Percentiles rank a stretch among this genome's conserved stretches.
phyloP scores from a whole-genome alignment of 2,888 invertebrate genomes.

The Plemyria rubiginata region DNA sequence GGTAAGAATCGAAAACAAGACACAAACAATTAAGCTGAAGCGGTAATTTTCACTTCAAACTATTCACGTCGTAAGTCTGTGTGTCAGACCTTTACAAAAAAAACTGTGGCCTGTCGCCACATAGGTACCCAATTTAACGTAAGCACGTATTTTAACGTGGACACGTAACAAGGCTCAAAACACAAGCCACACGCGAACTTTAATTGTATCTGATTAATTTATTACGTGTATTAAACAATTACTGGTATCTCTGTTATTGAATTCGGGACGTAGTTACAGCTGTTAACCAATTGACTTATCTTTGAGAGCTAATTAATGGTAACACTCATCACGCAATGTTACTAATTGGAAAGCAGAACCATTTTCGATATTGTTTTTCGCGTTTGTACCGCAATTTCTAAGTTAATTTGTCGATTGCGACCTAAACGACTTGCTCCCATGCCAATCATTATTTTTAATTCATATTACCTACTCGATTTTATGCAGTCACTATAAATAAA shows the following conservation, averaged over 20 bases:
- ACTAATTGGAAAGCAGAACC: constrained; percentile 69
- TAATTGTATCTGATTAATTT: constrained; percentile 83
- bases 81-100: constrained; percentile 4
- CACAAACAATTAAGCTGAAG: too few species aligned
- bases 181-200: constrained; percentile 70
- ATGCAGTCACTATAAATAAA: background rate
- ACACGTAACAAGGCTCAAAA: constrained; percentile 37
- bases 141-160: background rate
- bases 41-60: too few species aligned
- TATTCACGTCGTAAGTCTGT: too few species aligned
- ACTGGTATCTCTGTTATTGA: constrained; percentile 79
- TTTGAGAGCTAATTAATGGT: constrained; percentile 77
- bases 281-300: constrained; percentile 80
- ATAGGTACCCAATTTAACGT: constrained; percentile 12
- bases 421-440: constrained; percentile 7
- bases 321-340: constrained; percentile 73
- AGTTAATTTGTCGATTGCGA: constrained; percentile 33
- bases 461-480: background rate
- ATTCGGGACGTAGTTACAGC: constrained; percentile 67
- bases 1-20: too few species aligned
- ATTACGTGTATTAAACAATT: constrained; percentile 84
- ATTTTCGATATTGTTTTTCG: constrained; percentile 59
- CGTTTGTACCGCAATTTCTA: constrained; percentile 36
- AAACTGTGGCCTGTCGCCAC: constrained; percentile 7
- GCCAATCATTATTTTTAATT: constrained; percentile 18